Conservation (phyloP, 2,113 vertebrate species). For the Marcusenius ussheri region DNA sequence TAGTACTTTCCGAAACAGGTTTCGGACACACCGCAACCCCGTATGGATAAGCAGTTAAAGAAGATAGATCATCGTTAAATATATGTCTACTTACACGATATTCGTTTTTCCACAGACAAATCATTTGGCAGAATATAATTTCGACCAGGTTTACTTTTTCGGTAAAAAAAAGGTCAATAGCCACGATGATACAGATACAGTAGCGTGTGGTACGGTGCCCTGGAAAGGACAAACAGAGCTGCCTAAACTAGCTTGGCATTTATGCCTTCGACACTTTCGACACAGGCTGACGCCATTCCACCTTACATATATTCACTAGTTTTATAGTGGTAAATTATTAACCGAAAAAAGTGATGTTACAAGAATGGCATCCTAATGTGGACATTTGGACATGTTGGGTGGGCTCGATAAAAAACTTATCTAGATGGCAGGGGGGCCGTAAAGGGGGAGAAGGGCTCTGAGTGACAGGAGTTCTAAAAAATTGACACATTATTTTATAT, state of each 20-base stretch:
- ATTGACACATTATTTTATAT: background rate
- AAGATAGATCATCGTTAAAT: background rate
- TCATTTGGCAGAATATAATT: background rate
- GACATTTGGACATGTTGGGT: background rate
- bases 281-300: background rate
- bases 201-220: background rate
- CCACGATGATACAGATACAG: background rate
- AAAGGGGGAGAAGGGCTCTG: background rate
- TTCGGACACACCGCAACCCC: background rate
- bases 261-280: background rate
- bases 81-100: background rate
- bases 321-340: background rate
- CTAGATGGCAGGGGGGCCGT: background rate
- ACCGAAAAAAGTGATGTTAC: background rate
- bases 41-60: background rate
- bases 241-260: background rate
- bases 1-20: background rate
- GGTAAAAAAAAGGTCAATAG: background rate
- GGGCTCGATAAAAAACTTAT: background rate
- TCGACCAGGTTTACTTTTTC: no score
- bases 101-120: background rate
- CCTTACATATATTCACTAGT: background rate
- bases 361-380: background rate
- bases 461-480: background rate
- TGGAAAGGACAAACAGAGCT: slow-evolving; percentile 9